A percentile compares a stretch with the other conserved stretches of the same genome.
Evolutionary conservation across 2,113 vertebrate genomes (phyloP).

Genomic region (Ornithorhynchus anatinus): DNA sequence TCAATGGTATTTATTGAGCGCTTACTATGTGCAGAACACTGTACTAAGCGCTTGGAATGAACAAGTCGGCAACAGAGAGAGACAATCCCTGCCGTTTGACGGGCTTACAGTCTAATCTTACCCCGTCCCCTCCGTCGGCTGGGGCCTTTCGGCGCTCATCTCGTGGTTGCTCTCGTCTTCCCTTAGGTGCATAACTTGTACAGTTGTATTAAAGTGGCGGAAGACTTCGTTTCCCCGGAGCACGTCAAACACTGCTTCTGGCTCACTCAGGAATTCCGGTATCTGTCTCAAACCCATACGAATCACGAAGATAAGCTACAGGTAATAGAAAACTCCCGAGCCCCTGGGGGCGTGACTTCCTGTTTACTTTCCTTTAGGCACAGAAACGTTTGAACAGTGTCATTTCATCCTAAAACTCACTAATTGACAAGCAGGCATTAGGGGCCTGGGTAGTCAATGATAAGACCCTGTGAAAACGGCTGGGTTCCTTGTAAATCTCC

Average conservation of each 20-base stretch:
- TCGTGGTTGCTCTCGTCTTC: slow-evolving; percentile 25
- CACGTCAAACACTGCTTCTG: slow-evolving; percentile 84
- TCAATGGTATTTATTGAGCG: no score
- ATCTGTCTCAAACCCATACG: slow-evolving; percentile 79
- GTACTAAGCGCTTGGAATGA: no score
- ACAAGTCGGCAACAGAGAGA: no score
- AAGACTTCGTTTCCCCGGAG: slow-evolving; percentile 84
- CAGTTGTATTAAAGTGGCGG: slow-evolving; percentile 84
- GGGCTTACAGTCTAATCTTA: no score
- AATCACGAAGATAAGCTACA: slow-evolving; percentile 83
- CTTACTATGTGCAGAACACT: no score
- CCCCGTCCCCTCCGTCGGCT: no score
- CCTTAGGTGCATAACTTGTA: slow-evolving; percentile 81
- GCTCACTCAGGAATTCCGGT: slow-evolving; percentile 84
- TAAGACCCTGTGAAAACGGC: no score
- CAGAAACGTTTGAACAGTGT: neutral
- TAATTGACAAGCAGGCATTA: no score
- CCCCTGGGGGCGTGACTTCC: neutral
- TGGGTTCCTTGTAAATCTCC: no score
- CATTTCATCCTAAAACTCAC: no score
- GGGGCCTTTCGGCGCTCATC: neutral
- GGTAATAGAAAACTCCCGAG: slow-evolving; percentile 53
- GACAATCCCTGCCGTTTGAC: no score
- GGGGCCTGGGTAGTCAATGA: no score
- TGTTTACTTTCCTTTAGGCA: neutral